Evolutionary conservation across 2,888 invertebrate genomes (phyloP).

Genomic region (Pomacea canaliculata): DNA sequence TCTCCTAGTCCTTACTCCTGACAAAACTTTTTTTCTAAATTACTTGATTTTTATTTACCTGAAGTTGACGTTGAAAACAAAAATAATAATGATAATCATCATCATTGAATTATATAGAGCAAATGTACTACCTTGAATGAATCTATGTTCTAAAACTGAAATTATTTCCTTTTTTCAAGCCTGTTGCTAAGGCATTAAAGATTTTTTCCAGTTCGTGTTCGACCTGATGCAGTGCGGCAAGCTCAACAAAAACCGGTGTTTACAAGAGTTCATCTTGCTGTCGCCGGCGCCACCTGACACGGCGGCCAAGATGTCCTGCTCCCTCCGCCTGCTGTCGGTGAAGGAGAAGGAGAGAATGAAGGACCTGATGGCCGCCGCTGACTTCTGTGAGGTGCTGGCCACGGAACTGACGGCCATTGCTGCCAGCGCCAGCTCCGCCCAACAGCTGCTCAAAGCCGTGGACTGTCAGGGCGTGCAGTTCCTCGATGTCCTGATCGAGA

Average conservation of each 20-base stretch:
- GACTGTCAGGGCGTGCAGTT: conserved; percentile 95
- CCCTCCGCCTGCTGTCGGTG: conserved; percentile 79
- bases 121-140: no score
- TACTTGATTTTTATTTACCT: no score
- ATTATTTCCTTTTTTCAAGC: no score
- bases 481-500: conserved; percentile 96
- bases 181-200: no score
- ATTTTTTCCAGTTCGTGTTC: conserved; percentile 83
- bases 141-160: no score
- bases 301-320: conserved; percentile 94
- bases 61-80: no score
- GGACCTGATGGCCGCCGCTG: conserved; percentile 94
- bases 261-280: conserved; percentile 97
- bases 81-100: no score
- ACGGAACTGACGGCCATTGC: conserved; percentile 94
- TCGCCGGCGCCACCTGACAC: conserved; percentile 99
- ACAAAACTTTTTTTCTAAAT: no score
- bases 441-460: conserved; percentile 92
- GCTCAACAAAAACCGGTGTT: conserved; percentile 90
- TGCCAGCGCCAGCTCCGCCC: conserved; percentile 94
- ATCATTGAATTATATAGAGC: no score
- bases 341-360: conserved; percentile 98
- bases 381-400: conserved; percentile 97
- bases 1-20: no score
- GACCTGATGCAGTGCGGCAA: conserved; percentile 98